phyloP scores from a whole-genome alignment of 2,113 vertebrate genomes.

The Cyprinodon tularosa region DNA sequence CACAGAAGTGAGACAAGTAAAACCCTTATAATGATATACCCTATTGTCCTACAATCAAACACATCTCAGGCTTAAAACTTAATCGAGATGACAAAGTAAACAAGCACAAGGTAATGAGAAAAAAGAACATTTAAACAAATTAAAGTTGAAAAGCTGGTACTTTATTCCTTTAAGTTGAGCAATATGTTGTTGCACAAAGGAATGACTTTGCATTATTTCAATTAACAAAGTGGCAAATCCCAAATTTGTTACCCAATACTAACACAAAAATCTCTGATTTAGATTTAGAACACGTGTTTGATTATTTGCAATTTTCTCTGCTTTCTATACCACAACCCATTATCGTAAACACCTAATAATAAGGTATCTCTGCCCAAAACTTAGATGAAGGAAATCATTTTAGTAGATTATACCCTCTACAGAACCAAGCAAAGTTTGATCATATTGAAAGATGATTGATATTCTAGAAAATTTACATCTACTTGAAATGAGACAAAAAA shows the following conservation, averaged over 20 bases:
- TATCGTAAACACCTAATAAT: neutral
- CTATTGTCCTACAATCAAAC: neutral
- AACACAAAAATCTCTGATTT: neutral
- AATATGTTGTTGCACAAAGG: neutral
- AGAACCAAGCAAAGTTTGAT: neutral
- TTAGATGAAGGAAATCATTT: neutral
- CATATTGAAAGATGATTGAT: neutral
- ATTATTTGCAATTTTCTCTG: neutral
- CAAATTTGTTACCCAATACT: neutral
- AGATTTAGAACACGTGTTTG: neutral
- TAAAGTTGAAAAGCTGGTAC: neutral
- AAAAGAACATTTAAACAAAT: neutral
- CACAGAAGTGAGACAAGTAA: neutral
- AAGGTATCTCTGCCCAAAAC: neutral
- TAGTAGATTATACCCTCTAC: neutral
- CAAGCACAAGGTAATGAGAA: neutral
- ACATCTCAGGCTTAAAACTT: neutral
- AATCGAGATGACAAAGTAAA: neutral
- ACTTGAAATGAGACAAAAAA: neutral
- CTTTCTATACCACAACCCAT: neutral
- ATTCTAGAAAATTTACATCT: neutral
- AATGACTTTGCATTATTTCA: neutral
- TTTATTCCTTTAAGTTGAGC: neutral
- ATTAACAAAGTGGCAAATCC: neutral
- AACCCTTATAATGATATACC: neutral